phyloP scores from a whole-genome alignment of 2,797 vertebrate species.

The Hydrolagus colliei region DNA sequence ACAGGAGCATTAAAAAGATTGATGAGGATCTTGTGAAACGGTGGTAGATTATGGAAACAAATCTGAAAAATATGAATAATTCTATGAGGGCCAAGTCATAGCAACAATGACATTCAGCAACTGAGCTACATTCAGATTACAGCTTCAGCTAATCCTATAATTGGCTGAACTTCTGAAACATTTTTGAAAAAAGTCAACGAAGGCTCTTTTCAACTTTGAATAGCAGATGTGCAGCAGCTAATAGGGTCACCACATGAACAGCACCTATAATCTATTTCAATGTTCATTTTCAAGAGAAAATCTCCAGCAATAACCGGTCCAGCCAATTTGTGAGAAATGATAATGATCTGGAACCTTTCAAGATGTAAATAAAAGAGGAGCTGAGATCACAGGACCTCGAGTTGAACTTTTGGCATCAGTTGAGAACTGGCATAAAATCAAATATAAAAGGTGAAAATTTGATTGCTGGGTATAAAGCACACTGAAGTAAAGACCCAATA shows the following conservation, averaged over 20 bases:
- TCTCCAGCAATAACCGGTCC: too few relatives aligned
- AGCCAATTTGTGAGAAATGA: neutral
- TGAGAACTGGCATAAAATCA: neutral
- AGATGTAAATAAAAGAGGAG: neutral
- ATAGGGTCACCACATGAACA: conserved; percentile 16
- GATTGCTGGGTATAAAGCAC: neutral
- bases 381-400: neutral
- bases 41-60: conserved; percentile 18
- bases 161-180: conserved; percentile 48
- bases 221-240: conserved; percentile 48
- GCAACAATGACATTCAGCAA: neutral
- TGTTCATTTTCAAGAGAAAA: neutral
- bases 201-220: conserved; percentile 43
- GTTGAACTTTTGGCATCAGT: neutral
- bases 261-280: neutral
- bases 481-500: too few relatives aligned
- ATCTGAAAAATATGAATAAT: conserved; percentile 5
- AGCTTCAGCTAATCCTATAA: conserved; percentile 54
- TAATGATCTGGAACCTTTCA: neutral
- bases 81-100: neutral
- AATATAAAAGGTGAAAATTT: neutral
- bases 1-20: conserved; percentile 26
- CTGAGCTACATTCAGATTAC: conserved; percentile 34
- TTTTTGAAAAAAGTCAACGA: conserved; percentile 38
- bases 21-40: neutral